Percentiles rank a stretch among this genome's conserved stretches.
Conservation (phyloP, 1,140 invertebrate species). For the Dendroctonus valens region DNA sequence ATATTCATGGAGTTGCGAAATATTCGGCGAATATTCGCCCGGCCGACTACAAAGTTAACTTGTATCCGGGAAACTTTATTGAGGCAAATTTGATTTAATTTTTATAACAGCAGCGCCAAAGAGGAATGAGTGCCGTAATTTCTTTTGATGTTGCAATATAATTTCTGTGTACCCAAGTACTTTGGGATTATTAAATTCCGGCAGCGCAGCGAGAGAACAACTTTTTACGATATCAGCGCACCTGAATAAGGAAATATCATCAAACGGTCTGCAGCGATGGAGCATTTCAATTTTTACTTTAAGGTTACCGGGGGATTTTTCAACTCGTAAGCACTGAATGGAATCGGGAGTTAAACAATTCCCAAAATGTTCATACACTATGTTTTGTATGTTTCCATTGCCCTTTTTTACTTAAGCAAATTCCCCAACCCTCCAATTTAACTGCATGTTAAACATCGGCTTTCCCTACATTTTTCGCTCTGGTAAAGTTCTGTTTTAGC, state of each 20-base stretch:
- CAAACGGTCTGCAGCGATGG: slow-evolving; percentile 26
- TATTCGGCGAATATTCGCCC: slow-evolving; percentile 39
- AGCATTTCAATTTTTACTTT: slow-evolving; percentile 30
- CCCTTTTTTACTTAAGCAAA: too few relatives aligned
- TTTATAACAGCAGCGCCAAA: slow-evolving; percentile 49
- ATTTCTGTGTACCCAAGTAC: slow-evolving; percentile 48
- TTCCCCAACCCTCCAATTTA: too few relatives aligned
- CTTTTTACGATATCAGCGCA: slow-evolving; percentile 40
- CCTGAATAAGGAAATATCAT: slow-evolving; percentile 42
- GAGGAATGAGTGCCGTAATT: slow-evolving; percentile 51
- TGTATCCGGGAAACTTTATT: slow-evolving; percentile 52
- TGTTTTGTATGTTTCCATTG: too few relatives aligned
- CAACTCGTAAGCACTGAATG: too few relatives aligned
- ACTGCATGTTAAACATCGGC: too few relatives aligned
- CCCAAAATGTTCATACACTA: too few relatives aligned
- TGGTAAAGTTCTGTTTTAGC: too few relatives aligned
- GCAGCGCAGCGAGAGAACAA: slow-evolving; percentile 41
- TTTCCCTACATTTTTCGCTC: too few relatives aligned
- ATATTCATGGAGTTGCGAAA: slow-evolving; percentile 36
- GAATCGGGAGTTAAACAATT: too few relatives aligned
- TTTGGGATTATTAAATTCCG: slow-evolving; percentile 45
- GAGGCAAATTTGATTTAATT: slow-evolving; percentile 51
- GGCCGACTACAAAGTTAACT: slow-evolving; percentile 46
- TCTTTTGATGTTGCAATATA: slow-evolving; percentile 51
- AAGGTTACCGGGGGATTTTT: slow-evolving; percentile 23